Conservation (phyloP, 2,797 vertebrate species). For the Salarias fasciatus region DNA sequence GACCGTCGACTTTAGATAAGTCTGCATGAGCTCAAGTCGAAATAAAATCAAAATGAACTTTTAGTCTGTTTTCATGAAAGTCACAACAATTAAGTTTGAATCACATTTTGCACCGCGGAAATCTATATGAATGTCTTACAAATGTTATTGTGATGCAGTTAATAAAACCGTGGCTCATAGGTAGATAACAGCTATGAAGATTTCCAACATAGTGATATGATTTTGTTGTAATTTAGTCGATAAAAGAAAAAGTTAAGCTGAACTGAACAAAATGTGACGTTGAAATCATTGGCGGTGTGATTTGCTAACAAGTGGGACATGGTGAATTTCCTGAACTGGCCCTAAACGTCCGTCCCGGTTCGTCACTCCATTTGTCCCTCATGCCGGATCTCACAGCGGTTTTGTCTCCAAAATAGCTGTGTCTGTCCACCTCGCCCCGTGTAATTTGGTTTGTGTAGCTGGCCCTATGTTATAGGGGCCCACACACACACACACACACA, state of each 20-base stretch:
- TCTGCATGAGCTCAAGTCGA: no score
- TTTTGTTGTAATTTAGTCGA: no score
- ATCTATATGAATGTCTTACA: no score
- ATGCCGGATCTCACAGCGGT: slow-evolving; percentile 75
- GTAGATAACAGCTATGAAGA: no score
- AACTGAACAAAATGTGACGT: slow-evolving; percentile 44
- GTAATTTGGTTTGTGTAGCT: slow-evolving; percentile 80
- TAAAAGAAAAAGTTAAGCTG: no score
- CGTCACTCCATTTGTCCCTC: slow-evolving; percentile 62
- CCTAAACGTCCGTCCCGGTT: slow-evolving; percentile 65
- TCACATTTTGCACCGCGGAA: no score
- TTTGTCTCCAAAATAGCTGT: slow-evolving; percentile 83
- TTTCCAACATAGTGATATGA: no score
- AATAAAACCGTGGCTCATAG: neutral
- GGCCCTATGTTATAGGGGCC: slow-evolving; percentile 56
- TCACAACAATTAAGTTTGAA: no score
- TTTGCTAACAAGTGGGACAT: slow-evolving; percentile 66
- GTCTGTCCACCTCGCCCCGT: slow-evolving; percentile 79
- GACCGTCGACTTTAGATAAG: neutral
- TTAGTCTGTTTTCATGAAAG: no score
- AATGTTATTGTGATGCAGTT: no score
- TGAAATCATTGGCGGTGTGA: slow-evolving; percentile 58
- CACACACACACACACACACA: slow-evolving; percentile 40
- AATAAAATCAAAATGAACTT: no score
- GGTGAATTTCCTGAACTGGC: slow-evolving; percentile 70